Percentiles rank a stretch among this genome's conserved stretches.
These are phyloP conservation scores for Brachypterus glaber DNA, from an alignment of 2,888 invertebrate genomes.

Conservation along the genomic window DNA sequence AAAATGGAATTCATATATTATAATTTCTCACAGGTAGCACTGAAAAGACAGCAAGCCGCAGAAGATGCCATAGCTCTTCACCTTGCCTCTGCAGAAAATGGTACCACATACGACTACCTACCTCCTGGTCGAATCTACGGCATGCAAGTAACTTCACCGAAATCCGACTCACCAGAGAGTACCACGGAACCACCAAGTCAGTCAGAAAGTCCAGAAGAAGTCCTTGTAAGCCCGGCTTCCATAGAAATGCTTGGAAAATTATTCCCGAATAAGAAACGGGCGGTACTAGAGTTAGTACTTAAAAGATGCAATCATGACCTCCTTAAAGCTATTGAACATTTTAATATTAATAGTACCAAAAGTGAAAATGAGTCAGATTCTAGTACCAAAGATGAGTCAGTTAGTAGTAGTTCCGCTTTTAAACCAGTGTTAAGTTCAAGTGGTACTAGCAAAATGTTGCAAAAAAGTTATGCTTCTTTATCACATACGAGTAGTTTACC, in stretches of 20 bases:
- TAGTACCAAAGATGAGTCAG: slow-evolving; percentile 21
- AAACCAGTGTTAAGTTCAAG: slow-evolving; percentile 33
- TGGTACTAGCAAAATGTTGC: slow-evolving; percentile 14
- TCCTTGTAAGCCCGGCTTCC: slow-evolving; percentile 58
- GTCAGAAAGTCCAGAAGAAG: slow-evolving; percentile 23
- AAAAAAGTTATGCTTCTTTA: slow-evolving; percentile 23
- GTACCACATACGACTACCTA: slow-evolving; percentile 59
- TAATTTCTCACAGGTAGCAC: too few relatives aligned
- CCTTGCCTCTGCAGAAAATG: slow-evolving; percentile 74
- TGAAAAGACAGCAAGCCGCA: slow-evolving; percentile 93
- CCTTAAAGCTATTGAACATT: slow-evolving; percentile 82
- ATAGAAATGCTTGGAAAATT: slow-evolving; percentile 78
- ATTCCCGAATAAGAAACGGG: slow-evolving; percentile 81
- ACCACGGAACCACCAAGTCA: slow-evolving; percentile 11
- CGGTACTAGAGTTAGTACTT: slow-evolving; percentile 83
- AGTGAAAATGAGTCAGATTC: slow-evolving; percentile 8
- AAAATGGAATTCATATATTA: too few relatives aligned
- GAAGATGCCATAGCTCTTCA: slow-evolving; percentile 94
- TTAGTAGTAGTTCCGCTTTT: slow-evolving; percentile 32
- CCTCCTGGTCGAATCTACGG: slow-evolving; percentile 90
- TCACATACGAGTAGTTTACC: slow-evolving; percentile 31
- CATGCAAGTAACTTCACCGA: slow-evolving; percentile 72
- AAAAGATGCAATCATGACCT: slow-evolving; percentile 88
- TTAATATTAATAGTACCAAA: slow-evolving; percentile 41
- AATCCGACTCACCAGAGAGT: slow-evolving; percentile 30